phyloP scores from a whole-genome alignment of 2,797 vertebrate genomes.

The Premnoplex brunnescens region DNA sequence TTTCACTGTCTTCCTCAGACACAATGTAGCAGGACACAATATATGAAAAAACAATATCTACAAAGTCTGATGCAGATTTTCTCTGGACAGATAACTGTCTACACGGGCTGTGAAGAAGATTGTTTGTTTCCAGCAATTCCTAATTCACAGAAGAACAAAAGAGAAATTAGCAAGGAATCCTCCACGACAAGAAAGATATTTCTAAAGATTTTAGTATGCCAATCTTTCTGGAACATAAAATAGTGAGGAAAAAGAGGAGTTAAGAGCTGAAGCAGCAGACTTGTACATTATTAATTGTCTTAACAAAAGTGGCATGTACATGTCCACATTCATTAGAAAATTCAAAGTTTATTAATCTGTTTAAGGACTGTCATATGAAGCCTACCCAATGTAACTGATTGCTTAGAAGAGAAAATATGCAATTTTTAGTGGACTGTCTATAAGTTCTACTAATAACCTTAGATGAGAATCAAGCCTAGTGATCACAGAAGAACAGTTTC shows the following conservation, averaged over 20 bases:
- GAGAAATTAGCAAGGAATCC: neutral
- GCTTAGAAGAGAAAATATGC: neutral
- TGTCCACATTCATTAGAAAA: conserved; percentile 41
- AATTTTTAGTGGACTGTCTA: neutral
- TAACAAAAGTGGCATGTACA: neutral
- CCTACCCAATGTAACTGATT: neutral
- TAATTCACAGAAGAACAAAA: neutral
- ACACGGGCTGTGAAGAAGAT: neutral
- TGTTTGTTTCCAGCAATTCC: neutral
- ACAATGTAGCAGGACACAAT: neutral
- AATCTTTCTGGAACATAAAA: neutral
- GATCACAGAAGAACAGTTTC: no score
- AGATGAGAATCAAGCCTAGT: no score
- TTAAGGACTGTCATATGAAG: neutral
- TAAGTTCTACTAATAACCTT: neutral
- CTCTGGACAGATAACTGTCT: neutral
- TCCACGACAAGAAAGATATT: neutral
- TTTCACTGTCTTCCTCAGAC: neutral
- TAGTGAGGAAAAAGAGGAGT: neutral
- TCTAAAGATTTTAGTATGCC: neutral
- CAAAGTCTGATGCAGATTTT: neutral
- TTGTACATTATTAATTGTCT: conserved; percentile 45
- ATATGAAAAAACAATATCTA: neutral
- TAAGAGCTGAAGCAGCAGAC: neutral
- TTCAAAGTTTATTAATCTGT: conserved; percentile 21